A percentile compares a stretch with the other conserved stretches of the same genome.
phyloP scores from a whole-genome alignment of 2,113 vertebrate genomes.

The Geococcyx californianus region DNA sequence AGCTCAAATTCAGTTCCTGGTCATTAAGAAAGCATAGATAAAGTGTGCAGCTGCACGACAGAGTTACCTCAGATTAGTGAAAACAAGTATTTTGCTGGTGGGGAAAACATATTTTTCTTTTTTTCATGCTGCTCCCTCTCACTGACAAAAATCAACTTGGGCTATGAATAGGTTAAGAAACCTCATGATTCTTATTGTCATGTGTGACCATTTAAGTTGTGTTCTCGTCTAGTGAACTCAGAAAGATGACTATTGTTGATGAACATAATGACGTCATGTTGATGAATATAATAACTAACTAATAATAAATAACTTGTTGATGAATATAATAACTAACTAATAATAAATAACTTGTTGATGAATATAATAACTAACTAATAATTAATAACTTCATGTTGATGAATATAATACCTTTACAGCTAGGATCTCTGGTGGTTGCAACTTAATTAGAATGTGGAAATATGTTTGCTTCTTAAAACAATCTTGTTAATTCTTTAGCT shows the following conservation, averaged over 20 bases:
- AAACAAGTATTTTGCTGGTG: not conserved
- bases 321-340: not conserved
- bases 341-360: too few species aligned
- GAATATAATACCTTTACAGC: not conserved
- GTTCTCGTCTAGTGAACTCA: not conserved
- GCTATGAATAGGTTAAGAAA: not conserved
- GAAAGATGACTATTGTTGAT: not conserved
- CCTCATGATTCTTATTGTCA: not conserved
- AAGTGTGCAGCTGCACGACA: not conserved
- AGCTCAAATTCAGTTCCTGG: not conserved
- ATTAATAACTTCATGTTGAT: too few species aligned
- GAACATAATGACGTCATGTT: too few species aligned
- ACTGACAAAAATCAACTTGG: not conserved
- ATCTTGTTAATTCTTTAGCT: not conserved
- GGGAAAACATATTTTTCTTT: rapidly evolving
- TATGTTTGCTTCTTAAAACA: not conserved
- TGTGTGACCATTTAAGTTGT: not conserved
- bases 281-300: not conserved
- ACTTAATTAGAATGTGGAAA: not conserved
- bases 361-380: too few species aligned
- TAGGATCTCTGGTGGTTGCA: not conserved
- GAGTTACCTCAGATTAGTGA: not conserved
- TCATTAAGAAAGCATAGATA: not conserved
- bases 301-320: too few species aligned
- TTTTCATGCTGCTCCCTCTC: not conserved